phyloP scores from a whole-genome alignment of 2,888 invertebrate genomes.

The Amphipoea oculea region DNA sequence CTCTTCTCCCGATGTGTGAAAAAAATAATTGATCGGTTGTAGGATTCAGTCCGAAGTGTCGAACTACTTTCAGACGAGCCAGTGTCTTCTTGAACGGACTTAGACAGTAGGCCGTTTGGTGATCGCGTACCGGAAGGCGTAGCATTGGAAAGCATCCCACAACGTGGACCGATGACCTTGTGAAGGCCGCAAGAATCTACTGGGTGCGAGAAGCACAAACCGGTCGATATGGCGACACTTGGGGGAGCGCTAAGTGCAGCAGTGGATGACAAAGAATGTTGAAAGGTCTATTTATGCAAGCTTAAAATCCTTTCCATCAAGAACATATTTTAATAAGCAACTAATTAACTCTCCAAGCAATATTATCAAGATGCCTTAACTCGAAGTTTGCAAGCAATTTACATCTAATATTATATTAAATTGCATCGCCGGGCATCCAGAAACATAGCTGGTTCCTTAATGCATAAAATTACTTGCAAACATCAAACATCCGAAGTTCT shows the following conservation, averaged over 20 bases:
- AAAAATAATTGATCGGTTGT: no score
- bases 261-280: not conserved
- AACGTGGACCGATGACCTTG: not conserved
- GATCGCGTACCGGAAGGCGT: not conserved
- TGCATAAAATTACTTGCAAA: conserved; percentile 44
- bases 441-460: conserved; percentile 9
- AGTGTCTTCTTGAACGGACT: no score
- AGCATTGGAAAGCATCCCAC: not conserved
- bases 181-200: no score
- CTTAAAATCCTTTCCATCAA: not conserved
- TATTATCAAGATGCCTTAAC: not conserved
- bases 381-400: conserved; percentile 5
- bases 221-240: no score
- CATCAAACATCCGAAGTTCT: conserved; percentile 22
- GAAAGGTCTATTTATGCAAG: not conserved
- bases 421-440: not conserved
- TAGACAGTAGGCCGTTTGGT: not conserved
- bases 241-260: no score
- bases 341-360: not conserved
- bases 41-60: no score
- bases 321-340: not conserved
- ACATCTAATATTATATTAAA: conserved; percentile 10
- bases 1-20: no score
- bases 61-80: no score
- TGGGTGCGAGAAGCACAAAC: no score